phyloP scores from a whole-genome alignment of 2,888 invertebrate genomes.

The Diadromus collaris region DNA sequence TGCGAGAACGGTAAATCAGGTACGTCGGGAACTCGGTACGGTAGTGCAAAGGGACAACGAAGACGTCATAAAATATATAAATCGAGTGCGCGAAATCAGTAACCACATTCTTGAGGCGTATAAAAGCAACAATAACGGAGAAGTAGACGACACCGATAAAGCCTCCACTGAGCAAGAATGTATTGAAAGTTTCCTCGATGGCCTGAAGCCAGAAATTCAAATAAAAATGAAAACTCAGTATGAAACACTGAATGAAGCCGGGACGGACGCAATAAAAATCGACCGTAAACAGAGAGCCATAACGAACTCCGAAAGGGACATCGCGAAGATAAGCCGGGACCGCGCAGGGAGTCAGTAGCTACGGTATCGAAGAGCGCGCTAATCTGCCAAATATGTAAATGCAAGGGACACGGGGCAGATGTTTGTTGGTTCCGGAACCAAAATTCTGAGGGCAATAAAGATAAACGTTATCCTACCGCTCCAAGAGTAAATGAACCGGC shows the following conservation, averaged over 20 bases:
- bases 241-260: background rate
- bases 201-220: constrained; percentile 29
- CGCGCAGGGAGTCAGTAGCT: background rate
- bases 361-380: background rate
- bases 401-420: no score
- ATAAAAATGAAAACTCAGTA: constrained; percentile 7
- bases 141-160: constrained; percentile 6
- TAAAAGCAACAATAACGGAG: constrained; percentile 7
- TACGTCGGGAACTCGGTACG: no score
- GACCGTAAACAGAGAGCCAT: constrained; percentile 35
- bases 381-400: no score
- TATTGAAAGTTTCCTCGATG: constrained; percentile 33
- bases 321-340: constrained; percentile 5
- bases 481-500: no score
- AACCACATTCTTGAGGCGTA: constrained; percentile 19
- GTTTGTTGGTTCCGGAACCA: no score
- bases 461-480: no score
- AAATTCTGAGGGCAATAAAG: no score
- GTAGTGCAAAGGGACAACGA: constrained; percentile 21
- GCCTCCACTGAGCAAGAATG: background rate
- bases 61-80: constrained; percentile 26
- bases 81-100: constrained; percentile 31
- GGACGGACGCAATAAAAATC: constrained; percentile 23
- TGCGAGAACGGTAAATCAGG: no score
- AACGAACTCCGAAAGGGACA: constrained; percentile 16